These are phyloP conservation scores for Otolemur garnettii DNA, from an alignment of 2,113 vertebrate genomes.

Conservation along the genomic window DNA sequence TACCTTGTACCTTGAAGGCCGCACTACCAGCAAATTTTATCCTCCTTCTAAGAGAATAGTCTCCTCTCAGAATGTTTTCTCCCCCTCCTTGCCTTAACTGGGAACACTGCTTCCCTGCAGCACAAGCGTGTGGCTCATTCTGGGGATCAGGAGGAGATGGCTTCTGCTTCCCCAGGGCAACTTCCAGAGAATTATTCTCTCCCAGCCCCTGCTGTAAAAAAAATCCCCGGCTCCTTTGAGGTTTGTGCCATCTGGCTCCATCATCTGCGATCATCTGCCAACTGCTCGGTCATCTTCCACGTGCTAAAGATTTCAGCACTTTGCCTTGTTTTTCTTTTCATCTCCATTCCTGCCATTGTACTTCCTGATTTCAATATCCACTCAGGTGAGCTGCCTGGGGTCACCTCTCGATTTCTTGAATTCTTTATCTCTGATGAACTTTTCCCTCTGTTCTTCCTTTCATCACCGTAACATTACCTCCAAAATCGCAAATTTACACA, in stretches of 20 bases:
- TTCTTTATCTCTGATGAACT: not conserved
- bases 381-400: not conserved
- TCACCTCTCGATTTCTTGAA: not conserved
- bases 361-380: not conserved
- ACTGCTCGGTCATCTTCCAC: not conserved
- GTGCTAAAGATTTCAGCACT: not conserved
- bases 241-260: not conserved
- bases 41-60: not conserved
- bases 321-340: not conserved
- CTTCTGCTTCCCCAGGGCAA: not conserved
- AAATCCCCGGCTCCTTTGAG: not conserved
- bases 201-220: not conserved
- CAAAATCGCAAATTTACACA: not conserved
- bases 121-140: not conserved
- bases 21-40: not conserved
- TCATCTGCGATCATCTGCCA: not conserved
- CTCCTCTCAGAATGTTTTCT: not conserved
- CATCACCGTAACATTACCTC: not conserved
- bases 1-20: not conserved
- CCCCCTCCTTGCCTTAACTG: not conserved
- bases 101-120: too few relatives aligned
- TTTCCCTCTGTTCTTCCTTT: not conserved
- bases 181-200: slow-evolving; percentile 24
- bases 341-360: not conserved
- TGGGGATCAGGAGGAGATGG: not conserved